These are phyloP conservation scores for Poecilia wingei DNA, from an alignment of 2,797 vertebrate genomes.

Conservation along the genomic window DNA sequence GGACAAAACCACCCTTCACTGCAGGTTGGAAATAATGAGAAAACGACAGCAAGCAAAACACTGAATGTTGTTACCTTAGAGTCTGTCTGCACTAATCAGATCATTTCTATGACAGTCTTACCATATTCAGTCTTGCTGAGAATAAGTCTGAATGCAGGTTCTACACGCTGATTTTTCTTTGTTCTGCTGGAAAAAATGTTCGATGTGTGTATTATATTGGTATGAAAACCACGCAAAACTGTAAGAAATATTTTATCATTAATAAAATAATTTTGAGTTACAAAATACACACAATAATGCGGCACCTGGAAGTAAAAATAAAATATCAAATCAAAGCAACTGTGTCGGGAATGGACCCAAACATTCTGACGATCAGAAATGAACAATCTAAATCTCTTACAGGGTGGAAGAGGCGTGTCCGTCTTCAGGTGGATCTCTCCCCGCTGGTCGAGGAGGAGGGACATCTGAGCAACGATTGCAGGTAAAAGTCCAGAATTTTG, in stretches of 20 bases:
- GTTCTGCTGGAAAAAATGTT: background rate
- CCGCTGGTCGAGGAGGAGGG: constrained; percentile 57
- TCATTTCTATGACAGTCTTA: background rate
- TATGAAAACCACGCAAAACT: constrained; percentile 40
- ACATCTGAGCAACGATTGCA: constrained; percentile 79
- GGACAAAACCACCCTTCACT: constrained; percentile 15
- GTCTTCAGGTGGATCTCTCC: constrained; percentile 64
- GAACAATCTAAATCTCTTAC: constrained; percentile 5
- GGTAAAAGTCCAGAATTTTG: constrained; percentile 85
- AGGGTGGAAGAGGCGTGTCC: constrained; percentile 74
- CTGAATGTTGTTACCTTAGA: background rate
- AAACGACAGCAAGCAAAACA: background rate
- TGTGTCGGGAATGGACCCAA: background rate
- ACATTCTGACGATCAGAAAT: background rate
- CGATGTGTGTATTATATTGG: constrained; percentile 7
- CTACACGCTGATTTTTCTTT: background rate
- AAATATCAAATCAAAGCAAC: constrained; percentile 12
- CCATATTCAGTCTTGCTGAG: background rate
- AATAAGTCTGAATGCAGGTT: background rate
- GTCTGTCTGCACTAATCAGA: background rate
- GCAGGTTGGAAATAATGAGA: constrained; percentile 77
- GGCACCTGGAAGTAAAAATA: constrained; percentile 34
- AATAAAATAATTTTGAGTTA: constrained; percentile 31
- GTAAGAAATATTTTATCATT: constrained; percentile 45
- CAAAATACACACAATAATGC: constrained; percentile 6